phyloP scores from a whole-genome alignment of 2,888 invertebrate genomes.

The Sinodicranocentrus sp. region DNA sequence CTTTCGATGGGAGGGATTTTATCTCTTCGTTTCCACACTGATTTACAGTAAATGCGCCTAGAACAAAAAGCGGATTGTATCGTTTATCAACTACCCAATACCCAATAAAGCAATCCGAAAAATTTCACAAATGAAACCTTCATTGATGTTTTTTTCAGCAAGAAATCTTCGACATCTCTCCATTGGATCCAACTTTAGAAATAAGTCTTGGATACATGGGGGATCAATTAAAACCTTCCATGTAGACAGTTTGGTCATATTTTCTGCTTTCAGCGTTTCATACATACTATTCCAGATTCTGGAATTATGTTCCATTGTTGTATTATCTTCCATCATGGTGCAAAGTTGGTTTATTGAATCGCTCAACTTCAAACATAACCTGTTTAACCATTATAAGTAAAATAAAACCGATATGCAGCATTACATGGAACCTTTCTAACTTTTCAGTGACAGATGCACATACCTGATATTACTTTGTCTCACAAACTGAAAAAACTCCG shows the following conservation, averaged over 20 bases:
- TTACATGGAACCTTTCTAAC: neutral
- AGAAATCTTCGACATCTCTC: slow-evolving; percentile 10
- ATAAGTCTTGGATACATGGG: too few species aligned
- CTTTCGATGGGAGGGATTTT: neutral
- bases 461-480: slow-evolving; percentile 55
- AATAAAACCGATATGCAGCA: neutral
- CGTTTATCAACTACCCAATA: too few species aligned
- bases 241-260: neutral
- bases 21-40: neutral
- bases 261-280: neutral
- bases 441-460: too few species aligned
- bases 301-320: too few species aligned
- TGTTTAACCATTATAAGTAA: slow-evolving; percentile 10
- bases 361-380: neutral
- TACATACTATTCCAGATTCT: too few species aligned
- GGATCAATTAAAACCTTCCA: slow-evolving; percentile 9
- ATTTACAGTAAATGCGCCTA: neutral
- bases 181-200: neutral
- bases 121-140: too few species aligned
- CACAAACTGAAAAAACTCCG: slow-evolving; percentile 52
- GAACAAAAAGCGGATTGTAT: too few species aligned
- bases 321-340: neutral
- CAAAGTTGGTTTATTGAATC: slow-evolving; percentile 27
- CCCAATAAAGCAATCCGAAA: too few species aligned
- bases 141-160: neutral